Base-by-base conservation (phyloP, 2,797 vertebrate species). In the Falco peregrinus region DNA sequence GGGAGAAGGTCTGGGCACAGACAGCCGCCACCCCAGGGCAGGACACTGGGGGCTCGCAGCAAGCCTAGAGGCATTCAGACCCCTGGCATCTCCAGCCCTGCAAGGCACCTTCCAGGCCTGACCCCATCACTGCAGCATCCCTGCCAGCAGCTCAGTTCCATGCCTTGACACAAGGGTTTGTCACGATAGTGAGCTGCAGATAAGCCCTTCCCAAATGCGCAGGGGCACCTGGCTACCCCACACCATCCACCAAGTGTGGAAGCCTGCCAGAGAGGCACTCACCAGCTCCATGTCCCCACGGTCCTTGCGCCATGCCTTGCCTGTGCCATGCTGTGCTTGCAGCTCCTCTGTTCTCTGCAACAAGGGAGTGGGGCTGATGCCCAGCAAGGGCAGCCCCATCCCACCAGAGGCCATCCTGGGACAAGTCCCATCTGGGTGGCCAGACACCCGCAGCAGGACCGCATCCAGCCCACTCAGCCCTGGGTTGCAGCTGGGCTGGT, bases 211-310 rank as follows among this genome's bases (percentile, higher is more conserved):
- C 54, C 1, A 0, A 45, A 39, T 1, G 33, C 9, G 0, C 17
- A 31, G 51, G 57, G 29, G 20, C 0, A 1, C 45, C 39, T 6
- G 25, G 51, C 19, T 35, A 65, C 60, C 61, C 15, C 54, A 21
- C 4, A 1, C 26, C 73, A 15, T 2, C 57, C 1, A 0, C 37
- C 5, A 1, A 37, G n/a, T n/a, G 28, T 51, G 6, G 1, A 35
- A 50, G 7, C 33, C 57, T 26, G 8, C 57, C 28, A 4, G 50
- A 53, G 54, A 18, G 16, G 39, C 63, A 89, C 96, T 97, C 93
- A 97, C 96, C 95, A 96, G 81, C 74, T 96, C 93, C 5, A 8
- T 0, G 0, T 63, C 51, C 37, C 94, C 50, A 0, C 7, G 18
- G 41, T 87, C 74, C 90, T 24, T 35, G 74, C 28, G 74, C 75